These are phyloP conservation scores for Neelides sp. DNA, from an alignment of 1,140 invertebrate species.

Conservation along the genomic window DNA sequence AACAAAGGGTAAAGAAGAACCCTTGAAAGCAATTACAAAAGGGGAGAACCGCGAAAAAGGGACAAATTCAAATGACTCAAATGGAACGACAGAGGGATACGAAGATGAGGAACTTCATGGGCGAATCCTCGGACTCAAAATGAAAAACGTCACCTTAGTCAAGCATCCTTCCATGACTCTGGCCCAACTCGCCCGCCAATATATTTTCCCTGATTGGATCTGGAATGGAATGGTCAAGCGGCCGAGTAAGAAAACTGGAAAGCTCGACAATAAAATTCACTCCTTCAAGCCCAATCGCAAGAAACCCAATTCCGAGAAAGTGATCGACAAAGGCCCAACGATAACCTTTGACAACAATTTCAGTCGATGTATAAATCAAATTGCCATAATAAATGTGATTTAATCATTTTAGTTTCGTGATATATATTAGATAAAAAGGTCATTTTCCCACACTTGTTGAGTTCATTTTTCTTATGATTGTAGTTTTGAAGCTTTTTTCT, in stretches of 20 bases:
- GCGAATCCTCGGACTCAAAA: not conserved
- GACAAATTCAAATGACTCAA: not conserved
- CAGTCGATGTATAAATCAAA: conserved; percentile 22
- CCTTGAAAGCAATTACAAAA: not conserved
- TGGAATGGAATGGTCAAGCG: conserved; percentile 14
- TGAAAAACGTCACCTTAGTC: not conserved
- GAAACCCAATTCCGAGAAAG: too few species aligned
- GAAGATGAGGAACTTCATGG: not conserved
- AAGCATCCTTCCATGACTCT: conserved; percentile 19
- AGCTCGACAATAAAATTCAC: too few species aligned
- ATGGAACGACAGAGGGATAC: not conserved
- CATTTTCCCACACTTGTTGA: not conserved
- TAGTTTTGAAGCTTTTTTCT: conserved; percentile 53
- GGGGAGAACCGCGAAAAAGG: too few species aligned
- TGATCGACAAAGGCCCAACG: too few species aligned
- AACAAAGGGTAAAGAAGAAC: conserved; percentile 3
- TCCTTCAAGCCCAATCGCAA: too few species aligned
- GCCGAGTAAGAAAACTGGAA: conserved; percentile 15
- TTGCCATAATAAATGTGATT: not conserved
- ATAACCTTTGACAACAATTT: conserved; percentile 28
- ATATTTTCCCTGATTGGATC: conserved; percentile 27
- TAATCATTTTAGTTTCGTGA: conserved; percentile 1
- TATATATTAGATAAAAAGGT: not conserved
- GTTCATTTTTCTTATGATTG: conserved; percentile 5
- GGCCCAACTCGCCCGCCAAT: conserved; percentile 18